Base-by-base conservation (phyloP, 2,888 invertebrate genomes). In the Melolontha melolontha region DNA sequence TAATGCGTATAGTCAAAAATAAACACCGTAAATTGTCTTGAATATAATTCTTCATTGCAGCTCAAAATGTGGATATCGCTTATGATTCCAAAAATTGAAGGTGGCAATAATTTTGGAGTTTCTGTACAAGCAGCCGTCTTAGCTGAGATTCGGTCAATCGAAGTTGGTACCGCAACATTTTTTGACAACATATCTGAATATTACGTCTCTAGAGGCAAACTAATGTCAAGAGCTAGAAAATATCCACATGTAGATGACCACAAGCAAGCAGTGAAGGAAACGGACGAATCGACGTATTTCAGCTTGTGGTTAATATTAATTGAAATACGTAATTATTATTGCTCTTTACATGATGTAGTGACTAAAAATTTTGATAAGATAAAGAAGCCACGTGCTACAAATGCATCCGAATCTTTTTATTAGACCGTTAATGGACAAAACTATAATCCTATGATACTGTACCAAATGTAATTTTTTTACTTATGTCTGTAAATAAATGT, bases 21-120 rank as follows among this genome's bases (percentile, higher is more conserved):
- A 22, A 22, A 22, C 4, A 4, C 22, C 22, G 1, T 22, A 4
- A 22, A 22, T 22, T 22, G 34, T 34, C 34, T 6, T 65, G 55
- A 51, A 50, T 65, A 66, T 12, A 11, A n/a, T 4, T 69, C 64
- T 44, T 63, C 17, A 34, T 67, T 70, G 34, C 57, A 96, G 90
- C 85, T 97, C 75, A 97, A 97, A 87, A 96, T 98, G 97, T 99
- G 98, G 98, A 95, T 99, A 77, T 95, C 97, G 6, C 97, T 97
- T 80, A 91, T 98, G 90, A 98, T 99, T 83, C 98, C 98, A 1
- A 96, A 97, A 87, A 98, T 98, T 78, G 98, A 99, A 85, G 98
- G 99, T 82, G 98, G 98, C 64, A 99, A 99, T 85, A 99, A 99
- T 82, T 99, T 99, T 85, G 98, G 98, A 50, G 98, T 99, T 1